Percentiles rank a stretch among this genome's conserved stretches.
These are phyloP conservation scores for Mus spretus DNA, from an alignment of 2,797 vertebrate genomes.

Conservation along the genomic window DNA sequence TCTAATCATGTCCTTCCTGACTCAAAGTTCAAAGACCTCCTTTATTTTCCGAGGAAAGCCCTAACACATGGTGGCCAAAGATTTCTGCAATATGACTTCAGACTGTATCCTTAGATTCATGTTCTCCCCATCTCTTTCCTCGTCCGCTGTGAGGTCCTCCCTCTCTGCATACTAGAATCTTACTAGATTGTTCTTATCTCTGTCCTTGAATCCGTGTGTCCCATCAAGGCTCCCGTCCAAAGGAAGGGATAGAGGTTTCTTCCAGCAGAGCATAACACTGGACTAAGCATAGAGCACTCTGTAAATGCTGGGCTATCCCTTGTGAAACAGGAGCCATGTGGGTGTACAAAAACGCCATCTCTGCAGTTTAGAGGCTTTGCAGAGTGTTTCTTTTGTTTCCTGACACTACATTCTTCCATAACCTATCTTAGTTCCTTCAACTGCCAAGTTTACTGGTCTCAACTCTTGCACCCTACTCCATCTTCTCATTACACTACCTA, in stretches of 20 bases:
- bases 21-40: constrained; percentile 21
- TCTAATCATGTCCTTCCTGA: not conserved
- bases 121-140: not conserved
- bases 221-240: not conserved
- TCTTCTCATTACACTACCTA: constrained; percentile 9
- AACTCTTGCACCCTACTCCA: not conserved
- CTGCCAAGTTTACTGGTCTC: not conserved
- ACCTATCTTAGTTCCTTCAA: constrained; percentile 15
- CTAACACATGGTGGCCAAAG: not conserved
- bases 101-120: not conserved
- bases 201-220: not conserved
- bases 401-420: constrained; percentile 4
- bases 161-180: not conserved
- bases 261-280: not conserved
- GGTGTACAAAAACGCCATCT: not conserved
- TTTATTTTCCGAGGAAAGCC: constrained; percentile 38
- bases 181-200: constrained; percentile 28
- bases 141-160: not conserved
- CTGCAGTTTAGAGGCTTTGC: constrained; percentile 32
- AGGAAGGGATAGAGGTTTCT: not conserved
- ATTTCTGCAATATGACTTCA: not conserved
- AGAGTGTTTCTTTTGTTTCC: constrained; percentile 34
- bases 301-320: constrained; percentile 16
- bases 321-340: not conserved
- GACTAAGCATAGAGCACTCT: not conserved